Evolutionary conservation across 2,888 invertebrate species (phyloP), one percentile per base, ranked within the genome.

Genomic region (Marronus borbonicus): DNA sequence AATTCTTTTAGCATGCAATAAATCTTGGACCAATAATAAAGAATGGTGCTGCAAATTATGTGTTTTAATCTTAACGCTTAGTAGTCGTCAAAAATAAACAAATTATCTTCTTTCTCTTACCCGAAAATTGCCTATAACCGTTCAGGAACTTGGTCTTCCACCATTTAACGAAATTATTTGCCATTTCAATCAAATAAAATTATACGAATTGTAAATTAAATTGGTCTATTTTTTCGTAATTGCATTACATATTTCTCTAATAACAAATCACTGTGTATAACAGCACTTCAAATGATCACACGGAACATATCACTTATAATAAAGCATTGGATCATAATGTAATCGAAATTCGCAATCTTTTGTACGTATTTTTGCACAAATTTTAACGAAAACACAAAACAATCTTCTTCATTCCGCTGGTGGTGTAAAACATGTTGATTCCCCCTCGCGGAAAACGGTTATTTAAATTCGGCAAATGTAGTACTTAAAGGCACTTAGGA

Each of bases 141-240:
- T 92, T 93, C 89, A 93, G 91, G 90, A 93, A 92, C 90, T 93
- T 93, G 89, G 92, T 92, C 90, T 92, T 93, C 93, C 93, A 93
- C 93, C 93, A 93, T 91, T 93, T 93, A 89, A 93, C 92, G 88
- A 93, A 91, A 91, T 93, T 93, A 90, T 92, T 92, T 90, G 93
- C 93, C 93, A 93, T 93, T 91, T 91, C 76, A 3, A 60, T 39
- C 24, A 39, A 39, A 20, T 39, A 60, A 44, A 68, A 49, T 20
- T 17, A 17, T 17, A 39, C 24, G 24, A 44, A 60, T 44, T 60
- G 36, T 20, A 58, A 58, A 20, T 70, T 31, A 70, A 36, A 31
- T 70, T 39, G 12, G 55, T 70, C 36, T 55, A 70, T 17, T 52
- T 70, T 55, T 52, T 70, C 36, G 36, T 17, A n/a, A 52, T 31